Percentiles rank a stretch among this genome's conserved stretches.
phyloP scores from a whole-genome alignment of 2,797 vertebrate species.

The Gallirallus australis region DNA sequence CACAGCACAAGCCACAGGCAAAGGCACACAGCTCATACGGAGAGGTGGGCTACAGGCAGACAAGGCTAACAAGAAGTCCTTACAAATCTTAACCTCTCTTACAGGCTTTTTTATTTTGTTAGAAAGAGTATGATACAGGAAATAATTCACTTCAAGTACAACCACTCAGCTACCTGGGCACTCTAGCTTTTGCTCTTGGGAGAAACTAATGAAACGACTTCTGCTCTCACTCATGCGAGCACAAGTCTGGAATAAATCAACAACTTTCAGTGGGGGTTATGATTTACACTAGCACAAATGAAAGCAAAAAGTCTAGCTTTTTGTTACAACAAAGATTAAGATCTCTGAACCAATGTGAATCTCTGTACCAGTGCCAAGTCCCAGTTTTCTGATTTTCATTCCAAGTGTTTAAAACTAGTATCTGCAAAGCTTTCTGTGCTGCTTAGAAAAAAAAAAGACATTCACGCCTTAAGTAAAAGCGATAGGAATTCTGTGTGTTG shows the following conservation, averaged over 20 bases:
- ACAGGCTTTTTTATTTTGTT: background rate
- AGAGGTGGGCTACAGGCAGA: background rate
- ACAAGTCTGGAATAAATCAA: background rate
- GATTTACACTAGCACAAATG: background rate
- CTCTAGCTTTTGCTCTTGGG: background rate
- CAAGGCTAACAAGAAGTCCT: background rate
- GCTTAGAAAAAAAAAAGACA: background rate
- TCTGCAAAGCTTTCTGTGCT: background rate
- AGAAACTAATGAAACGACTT: background rate
- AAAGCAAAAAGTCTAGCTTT: background rate
- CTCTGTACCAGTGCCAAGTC: background rate
- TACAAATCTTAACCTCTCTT: background rate
- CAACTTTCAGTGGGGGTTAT: background rate
- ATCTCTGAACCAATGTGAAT: background rate
- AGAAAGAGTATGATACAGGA: background rate
- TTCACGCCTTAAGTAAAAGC: background rate
- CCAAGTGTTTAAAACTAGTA: background rate
- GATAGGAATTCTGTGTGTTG: background rate
- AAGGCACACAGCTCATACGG: background rate
- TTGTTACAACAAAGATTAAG: background rate
- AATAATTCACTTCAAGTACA: background rate
- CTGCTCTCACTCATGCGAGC: background rate
- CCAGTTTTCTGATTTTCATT: background rate
- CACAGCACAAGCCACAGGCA: background rate
- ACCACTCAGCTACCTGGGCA: background rate